Base-by-base conservation (phyloP, 2,888 invertebrate species). In the Rhogogaster chlorosoma region DNA sequence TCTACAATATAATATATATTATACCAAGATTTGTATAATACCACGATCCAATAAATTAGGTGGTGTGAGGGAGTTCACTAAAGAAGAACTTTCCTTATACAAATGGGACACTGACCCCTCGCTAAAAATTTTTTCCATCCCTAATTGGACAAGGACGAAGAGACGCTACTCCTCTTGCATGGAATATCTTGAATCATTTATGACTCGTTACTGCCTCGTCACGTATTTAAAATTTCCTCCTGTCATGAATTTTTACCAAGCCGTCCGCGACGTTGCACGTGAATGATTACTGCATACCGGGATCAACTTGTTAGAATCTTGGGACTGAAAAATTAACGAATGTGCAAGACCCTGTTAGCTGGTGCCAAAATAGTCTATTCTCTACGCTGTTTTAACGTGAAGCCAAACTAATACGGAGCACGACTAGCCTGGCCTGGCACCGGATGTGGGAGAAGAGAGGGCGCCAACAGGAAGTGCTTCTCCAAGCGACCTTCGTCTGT, bases 371-470 rank as follows among this genome's bases (percentile, higher is more conserved):
- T 80, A 38, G 57, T 80, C 36, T 80, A 49, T 61, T 38, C 61
- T 61, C n/a, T 38, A n/a, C 36, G 49, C 38, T 61, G 4, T 80
- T 61, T 38, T n/a, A 77, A 53, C 61, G 12, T 18, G 38, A 80
- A 80, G 80, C 80, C 80, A 80, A 80, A 80, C 80, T 80, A 49
- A 80, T 80, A 80, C 61, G 61, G 42, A 53, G 61, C 36, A 29
- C 22, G 6, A 57, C 61, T 80, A 5, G n/a, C 38, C 80, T 80
- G 10, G 6, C 61, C 80, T 57, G 80, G 57, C 61, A 80, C 57
- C 80, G 80, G 80, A 80, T 80, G 80, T 80, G 80, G 80, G 80
- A 80, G 38, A 38, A 80, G 80, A 80, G 80, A 80, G 80, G 80
- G 80, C 80, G 57, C 80, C 61, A 80, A 80, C 80, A 80, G 80